Conservation (phyloP, 2,797 vertebrate species). For the Mycteria americana region DNA sequence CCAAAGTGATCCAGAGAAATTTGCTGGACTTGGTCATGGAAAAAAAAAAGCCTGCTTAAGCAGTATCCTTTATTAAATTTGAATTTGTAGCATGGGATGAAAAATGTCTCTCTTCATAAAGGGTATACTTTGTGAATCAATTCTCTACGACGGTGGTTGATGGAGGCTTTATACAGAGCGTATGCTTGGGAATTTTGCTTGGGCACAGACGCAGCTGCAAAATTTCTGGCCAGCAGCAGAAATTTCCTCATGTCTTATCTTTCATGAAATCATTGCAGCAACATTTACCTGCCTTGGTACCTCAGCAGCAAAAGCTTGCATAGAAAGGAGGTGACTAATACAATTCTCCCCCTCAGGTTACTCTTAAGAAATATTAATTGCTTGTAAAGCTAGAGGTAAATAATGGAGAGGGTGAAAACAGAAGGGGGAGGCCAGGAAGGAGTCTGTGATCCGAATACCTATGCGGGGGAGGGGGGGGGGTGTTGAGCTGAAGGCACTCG, state of each 20-base stretch:
- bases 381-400: neutral
- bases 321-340: neutral
- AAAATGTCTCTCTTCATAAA: neutral
- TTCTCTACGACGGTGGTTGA: neutral
- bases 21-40: neutral
- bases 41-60: neutral
- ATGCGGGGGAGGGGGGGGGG: accelerated
- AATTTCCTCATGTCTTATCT: neutral
- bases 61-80: neutral
- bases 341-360: neutral
- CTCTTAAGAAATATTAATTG: neutral
- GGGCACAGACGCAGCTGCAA: neutral
- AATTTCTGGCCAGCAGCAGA: neutral
- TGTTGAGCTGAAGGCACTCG: neutral
- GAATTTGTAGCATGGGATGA: neutral
- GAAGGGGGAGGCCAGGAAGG: neutral
- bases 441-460: neutral
- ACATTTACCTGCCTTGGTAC: neutral
- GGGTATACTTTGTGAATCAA: neutral
- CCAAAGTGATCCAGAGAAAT: neutral
- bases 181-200: neutral
- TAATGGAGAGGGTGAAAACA: neutral
- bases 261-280: neutral
- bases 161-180: neutral
- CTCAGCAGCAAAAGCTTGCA: neutral